phyloP scores from a whole-genome alignment of 2,888 invertebrate genomes.

The Leucozona laternaria region DNA sequence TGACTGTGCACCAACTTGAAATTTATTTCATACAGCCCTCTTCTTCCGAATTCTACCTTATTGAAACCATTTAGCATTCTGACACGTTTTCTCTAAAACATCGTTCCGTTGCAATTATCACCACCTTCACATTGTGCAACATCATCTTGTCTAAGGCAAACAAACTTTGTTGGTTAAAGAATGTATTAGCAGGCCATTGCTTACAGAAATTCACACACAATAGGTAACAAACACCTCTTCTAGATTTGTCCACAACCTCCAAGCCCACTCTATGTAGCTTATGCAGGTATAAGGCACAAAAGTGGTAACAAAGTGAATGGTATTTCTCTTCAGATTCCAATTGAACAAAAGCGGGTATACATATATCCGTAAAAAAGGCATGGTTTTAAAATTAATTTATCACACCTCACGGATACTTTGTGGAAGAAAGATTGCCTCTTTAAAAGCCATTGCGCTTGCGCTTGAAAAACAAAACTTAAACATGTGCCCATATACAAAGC shows the following conservation, averaged over 20 bases:
- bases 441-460: constrained; percentile 48
- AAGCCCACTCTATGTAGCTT: neutral
- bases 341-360: constrained; percentile 26
- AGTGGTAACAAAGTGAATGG: constrained; percentile 25
- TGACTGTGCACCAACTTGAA: no score
- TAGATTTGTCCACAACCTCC: constrained; percentile 17
- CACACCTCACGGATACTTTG: constrained; percentile 50
- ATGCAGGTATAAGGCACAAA: neutral
- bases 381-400: constrained; percentile 53
- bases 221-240: neutral
- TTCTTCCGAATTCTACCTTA: constrained; percentile 8
- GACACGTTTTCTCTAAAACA: constrained; percentile 40
- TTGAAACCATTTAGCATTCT: constrained; percentile 43
- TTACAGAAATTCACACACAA: constrained; percentile 11
- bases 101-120: constrained; percentile 45
- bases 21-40: neutral
- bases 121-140: constrained; percentile 39
- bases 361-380: neutral
- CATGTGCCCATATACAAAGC: neutral
- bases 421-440: constrained; percentile 37
- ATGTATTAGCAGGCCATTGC: constrained; percentile 42
- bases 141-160: constrained; percentile 22
- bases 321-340: constrained; percentile 33
- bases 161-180: constrained; percentile 44
- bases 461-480: constrained; percentile 30